Evolutionary conservation across 2,113 vertebrate species (phyloP).

Genomic region (Xiphophorus hellerii): DNA sequence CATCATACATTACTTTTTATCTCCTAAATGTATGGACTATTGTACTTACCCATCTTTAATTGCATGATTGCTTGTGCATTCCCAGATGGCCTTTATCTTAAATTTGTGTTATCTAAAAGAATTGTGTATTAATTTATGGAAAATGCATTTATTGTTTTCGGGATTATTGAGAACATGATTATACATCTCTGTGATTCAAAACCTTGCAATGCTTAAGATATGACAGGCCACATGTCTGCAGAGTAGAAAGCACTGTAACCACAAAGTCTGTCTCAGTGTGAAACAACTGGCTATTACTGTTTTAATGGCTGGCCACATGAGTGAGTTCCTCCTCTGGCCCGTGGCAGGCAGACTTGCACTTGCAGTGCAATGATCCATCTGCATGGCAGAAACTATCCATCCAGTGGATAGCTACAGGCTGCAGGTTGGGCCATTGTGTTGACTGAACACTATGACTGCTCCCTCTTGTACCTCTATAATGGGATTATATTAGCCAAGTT

Average conservation of each 20-base stretch:
- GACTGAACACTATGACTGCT: slow-evolving; percentile 80
- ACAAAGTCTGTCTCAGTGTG: slow-evolving; percentile 54
- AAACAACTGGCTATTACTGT: slow-evolving; percentile 72
- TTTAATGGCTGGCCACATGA: slow-evolving; percentile 60
- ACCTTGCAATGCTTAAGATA: slow-evolving; percentile 10
- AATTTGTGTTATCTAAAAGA: not conserved
- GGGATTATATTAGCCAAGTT: slow-evolving; percentile 81
- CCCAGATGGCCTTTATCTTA: too few relatives aligned
- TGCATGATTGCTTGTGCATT: not conserved
- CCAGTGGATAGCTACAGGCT: slow-evolving; percentile 76
- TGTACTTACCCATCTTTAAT: not conserved
- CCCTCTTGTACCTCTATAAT: slow-evolving; percentile 79
- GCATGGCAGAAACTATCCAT: slow-evolving; percentile 75
- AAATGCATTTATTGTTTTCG: not conserved
- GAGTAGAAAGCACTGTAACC: slow-evolving; percentile 38
- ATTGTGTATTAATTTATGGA: not conserved
- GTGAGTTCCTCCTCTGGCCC: slow-evolving; percentile 64
- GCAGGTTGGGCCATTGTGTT: slow-evolving; percentile 75
- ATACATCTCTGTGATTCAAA: not conserved
- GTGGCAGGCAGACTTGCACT: slow-evolving; percentile 59
- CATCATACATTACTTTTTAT: not conserved
- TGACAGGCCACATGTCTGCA: slow-evolving; percentile 20
- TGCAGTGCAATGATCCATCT: slow-evolving; percentile 73
- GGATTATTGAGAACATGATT: not conserved
- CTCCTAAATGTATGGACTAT: not conserved